Percentiles rank a stretch among this genome's conserved stretches.
phyloP scores from a whole-genome alignment of 1,140 invertebrate genomes.

The Halesus radiatus region DNA sequence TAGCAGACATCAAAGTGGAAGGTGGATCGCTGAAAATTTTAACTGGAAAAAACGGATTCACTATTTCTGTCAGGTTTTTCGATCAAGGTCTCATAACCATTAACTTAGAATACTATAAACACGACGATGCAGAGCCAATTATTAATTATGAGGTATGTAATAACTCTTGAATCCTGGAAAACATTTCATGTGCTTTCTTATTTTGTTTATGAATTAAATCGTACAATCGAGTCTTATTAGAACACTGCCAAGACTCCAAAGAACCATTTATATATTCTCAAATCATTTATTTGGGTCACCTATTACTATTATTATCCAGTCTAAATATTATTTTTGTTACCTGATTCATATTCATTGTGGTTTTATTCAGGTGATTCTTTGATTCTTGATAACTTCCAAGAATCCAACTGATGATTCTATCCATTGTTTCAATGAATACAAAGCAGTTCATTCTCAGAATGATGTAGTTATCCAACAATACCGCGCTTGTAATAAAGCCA shows the following conservation, averaged over 20 bases:
- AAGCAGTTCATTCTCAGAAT: too few species aligned
- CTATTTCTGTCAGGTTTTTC: constrained; percentile 81
- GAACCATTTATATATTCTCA: not conserved
- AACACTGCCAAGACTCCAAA: not conserved
- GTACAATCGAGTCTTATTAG: not conserved
- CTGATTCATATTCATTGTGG: too few species aligned
- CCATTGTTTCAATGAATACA: too few species aligned
- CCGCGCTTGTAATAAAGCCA: too few species aligned
- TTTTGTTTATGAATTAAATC: too few species aligned
- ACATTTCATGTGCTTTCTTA: not conserved
- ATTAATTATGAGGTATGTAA: constrained; percentile 79
- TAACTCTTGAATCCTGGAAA: not conserved
- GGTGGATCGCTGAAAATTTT: constrained; percentile 78
- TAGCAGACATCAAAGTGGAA: constrained; percentile 70
- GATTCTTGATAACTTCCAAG: too few species aligned
- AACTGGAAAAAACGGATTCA: constrained; percentile 76
- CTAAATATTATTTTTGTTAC: too few species aligned
- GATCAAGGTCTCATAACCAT: constrained; percentile 81
- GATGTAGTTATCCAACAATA: too few species aligned
- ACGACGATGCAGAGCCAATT: constrained; percentile 78
- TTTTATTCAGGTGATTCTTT: too few species aligned
- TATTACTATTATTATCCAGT: too few species aligned
- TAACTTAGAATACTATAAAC: constrained; percentile 86
- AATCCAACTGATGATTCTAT: too few species aligned
- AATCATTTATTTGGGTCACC: too few species aligned